These are phyloP conservation scores for Arrhopalites spinosus DNA, from an alignment of 2,888 invertebrate species.

Conservation along the genomic window DNA sequence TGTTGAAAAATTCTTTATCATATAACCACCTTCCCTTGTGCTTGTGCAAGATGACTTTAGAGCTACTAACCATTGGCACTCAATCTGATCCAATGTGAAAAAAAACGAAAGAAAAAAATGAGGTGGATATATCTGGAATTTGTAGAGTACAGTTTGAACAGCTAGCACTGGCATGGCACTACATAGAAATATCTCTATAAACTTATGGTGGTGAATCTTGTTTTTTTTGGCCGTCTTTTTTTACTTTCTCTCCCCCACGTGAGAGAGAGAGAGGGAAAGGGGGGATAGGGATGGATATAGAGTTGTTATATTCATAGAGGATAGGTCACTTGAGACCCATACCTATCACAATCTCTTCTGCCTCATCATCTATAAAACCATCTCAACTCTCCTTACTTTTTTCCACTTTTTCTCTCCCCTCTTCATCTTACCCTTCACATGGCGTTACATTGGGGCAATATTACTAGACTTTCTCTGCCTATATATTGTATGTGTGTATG, in stretches of 20 bases:
- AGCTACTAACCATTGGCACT: no score
- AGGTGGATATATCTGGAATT: no score
- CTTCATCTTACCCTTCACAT: not conserved
- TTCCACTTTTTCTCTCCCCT: not conserved
- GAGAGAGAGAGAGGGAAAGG: not conserved
- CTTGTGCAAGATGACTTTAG: no score
- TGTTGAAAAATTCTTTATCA: no score
- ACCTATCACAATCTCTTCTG: slow-evolving; percentile 41
- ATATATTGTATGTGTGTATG: not conserved
- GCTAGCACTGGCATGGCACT: no score
- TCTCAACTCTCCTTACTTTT: not conserved
- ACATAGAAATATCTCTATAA: no score
- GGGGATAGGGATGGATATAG: not conserved
- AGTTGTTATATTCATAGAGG: slow-evolving; percentile 26
- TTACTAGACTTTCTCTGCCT: not conserved
- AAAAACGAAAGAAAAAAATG: no score
- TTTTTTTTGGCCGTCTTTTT: not conserved
- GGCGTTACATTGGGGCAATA: not conserved
- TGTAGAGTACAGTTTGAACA: no score
- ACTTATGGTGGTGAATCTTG: not conserved
- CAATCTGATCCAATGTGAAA: no score
- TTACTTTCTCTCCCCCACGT: not conserved
- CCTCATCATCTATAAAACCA: slow-evolving; percentile 4
- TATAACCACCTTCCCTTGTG: no score
- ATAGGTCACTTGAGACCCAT: slow-evolving; percentile 51